A percentile compares a stretch with the other conserved stretches of the same genome.
These are phyloP conservation scores for Drosophila recens DNA, from an alignment of 2,888 invertebrate species.

Conservation along the genomic window DNA sequence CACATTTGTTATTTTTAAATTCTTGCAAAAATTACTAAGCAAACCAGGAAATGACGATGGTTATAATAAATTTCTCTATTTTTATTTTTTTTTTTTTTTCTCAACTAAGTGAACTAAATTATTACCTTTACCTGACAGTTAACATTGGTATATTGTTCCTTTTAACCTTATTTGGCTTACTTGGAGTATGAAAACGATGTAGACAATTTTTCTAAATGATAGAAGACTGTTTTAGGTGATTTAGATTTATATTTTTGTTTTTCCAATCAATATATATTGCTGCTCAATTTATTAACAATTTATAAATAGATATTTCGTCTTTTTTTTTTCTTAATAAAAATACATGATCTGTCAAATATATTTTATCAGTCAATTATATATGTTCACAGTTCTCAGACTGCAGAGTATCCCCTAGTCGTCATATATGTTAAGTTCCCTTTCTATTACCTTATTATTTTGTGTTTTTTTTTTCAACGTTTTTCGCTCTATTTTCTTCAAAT, in stretches of 20 bases:
- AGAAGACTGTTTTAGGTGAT: no score
- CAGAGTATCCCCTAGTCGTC: neutral
- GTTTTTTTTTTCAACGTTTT: slow-evolving; percentile 5
- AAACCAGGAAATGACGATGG: slow-evolving; percentile 5
- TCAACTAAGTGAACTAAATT: neutral
- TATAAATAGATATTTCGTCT: neutral
- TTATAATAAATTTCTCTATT: slow-evolving; percentile 3
- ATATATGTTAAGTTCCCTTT: no score
- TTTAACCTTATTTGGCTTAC: neutral
- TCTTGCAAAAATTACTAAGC: slow-evolving; percentile 15
- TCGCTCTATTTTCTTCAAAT: slow-evolving; percentile 31
- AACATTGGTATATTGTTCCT: neutral
- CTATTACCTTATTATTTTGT: neutral
- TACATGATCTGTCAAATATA: no score
- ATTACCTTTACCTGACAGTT: no score
- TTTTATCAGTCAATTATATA: neutral
- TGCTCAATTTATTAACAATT: no score
- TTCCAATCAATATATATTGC: no score
- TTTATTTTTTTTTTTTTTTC: neutral
- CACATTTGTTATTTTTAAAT: slow-evolving; percentile 30
- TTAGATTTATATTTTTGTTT: no score
- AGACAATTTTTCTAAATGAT: neutral
- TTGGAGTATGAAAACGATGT: neutral
- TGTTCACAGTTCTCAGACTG: neutral
- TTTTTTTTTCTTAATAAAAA: no score